Conservation (phyloP, 2,113 vertebrate species). For the Phalacrocorax carbo region DNA sequence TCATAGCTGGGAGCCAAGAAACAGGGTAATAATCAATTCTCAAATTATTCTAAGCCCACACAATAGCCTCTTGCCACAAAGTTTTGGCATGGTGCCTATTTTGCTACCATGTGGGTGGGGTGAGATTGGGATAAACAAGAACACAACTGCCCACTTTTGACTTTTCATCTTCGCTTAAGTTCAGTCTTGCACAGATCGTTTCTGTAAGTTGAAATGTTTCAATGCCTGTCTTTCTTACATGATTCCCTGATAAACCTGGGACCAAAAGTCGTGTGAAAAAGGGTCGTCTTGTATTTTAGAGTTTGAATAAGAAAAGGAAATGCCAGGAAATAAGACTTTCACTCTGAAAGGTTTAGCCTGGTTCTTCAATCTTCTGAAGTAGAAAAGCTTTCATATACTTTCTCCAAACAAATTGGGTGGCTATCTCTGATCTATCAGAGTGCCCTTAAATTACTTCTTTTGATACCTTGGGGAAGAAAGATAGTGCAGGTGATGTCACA, state of each 20-base stretch:
- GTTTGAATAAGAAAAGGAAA: not conserved
- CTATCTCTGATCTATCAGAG: conserved; percentile 48
- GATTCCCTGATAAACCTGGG: not conserved
- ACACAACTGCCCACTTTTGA: conserved; percentile 37
- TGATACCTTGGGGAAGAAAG: conserved; percentile 51
- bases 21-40: conserved; percentile 34
- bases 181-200: not conserved
- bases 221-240: not conserved
- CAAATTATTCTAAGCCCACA: conserved; percentile 52
- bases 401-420: conserved; percentile 61
- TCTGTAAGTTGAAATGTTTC: not conserved
- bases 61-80: conserved; percentile 53
- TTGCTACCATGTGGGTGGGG: conserved; percentile 22
- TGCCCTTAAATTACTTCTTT: conserved; percentile 48
- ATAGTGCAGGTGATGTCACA: not conserved
- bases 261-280: not conserved
- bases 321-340: not conserved
- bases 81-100: conserved; percentile 30
- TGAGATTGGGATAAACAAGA: conserved; percentile 53
- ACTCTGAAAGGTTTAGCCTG: not conserved
- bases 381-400: not conserved
- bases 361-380: conserved; percentile 18
- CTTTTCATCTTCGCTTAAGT: not conserved
- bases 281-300: not conserved
- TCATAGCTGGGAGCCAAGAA: conserved; percentile 34